phyloP scores from a whole-genome alignment of 2,113 vertebrate species.

The Tachysurus fulvidraco region DNA sequence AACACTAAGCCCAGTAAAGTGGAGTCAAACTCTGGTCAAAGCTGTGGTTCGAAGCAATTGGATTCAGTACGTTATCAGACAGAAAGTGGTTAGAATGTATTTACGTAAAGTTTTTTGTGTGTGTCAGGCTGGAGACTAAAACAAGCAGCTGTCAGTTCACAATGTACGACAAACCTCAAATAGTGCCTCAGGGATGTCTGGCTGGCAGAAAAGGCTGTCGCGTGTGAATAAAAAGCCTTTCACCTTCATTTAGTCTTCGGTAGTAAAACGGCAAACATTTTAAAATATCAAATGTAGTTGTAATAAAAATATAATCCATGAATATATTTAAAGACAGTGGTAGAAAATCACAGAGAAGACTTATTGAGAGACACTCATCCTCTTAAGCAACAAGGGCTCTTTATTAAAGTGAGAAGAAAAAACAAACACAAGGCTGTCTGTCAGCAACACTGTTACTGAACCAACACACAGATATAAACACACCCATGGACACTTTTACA shows the following conservation, averaged over 20 bases:
- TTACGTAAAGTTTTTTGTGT: neutral
- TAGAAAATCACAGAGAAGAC: neutral
- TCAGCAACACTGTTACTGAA: constrained; percentile 37
- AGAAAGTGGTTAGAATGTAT: constrained; percentile 2
- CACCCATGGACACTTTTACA: constrained; percentile 17
- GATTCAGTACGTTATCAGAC: constrained; percentile 10
- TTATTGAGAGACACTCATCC: constrained; percentile 28
- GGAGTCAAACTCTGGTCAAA: constrained; percentile 22
- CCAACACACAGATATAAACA: constrained; percentile 37
- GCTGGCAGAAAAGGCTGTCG: constrained; percentile 6
- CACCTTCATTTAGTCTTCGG: constrained; percentile 2
- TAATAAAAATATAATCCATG: neutral
- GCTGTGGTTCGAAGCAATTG: neutral
- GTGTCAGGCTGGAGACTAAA: constrained; percentile 19
- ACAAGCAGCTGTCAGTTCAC: constrained; percentile 39
- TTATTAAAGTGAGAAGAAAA: constrained; percentile 42
- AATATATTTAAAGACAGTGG: neutral
- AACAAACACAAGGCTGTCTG: constrained; percentile 53
- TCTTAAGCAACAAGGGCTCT: constrained; percentile 24
- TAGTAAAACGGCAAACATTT: constrained; percentile 28
- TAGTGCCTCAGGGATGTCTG: constrained; percentile 30
- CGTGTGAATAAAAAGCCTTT: neutral
- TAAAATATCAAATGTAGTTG: neutral
- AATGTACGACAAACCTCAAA: constrained; percentile 1
- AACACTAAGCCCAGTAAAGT: neutral